These are phyloP conservation scores for Drosophila subpulchrella DNA, from an alignment of 1,140 invertebrate genomes.

Conservation along the genomic window DNA sequence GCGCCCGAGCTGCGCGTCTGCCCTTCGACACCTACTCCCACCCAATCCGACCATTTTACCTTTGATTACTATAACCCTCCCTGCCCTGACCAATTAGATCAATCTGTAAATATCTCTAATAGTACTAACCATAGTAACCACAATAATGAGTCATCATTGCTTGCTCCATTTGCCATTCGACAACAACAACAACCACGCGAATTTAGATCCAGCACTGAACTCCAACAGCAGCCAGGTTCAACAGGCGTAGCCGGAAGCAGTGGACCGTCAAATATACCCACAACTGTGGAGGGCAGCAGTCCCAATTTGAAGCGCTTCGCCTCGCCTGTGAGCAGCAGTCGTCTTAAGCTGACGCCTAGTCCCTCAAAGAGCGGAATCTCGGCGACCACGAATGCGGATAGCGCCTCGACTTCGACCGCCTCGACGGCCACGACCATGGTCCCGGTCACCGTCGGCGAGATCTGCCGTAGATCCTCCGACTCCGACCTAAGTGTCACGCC, in stretches of 20 bases:
- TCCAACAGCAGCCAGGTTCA: slow-evolving; percentile 48
- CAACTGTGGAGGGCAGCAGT: slow-evolving; percentile 53
- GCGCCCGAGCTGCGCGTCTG: slow-evolving; percentile 70
- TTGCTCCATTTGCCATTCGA: slow-evolving; percentile 79
- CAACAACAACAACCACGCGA: slow-evolving; percentile 53
- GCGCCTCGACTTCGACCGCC: slow-evolving; percentile 68
- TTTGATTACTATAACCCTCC: slow-evolving; percentile 36
- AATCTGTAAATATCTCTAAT: slow-evolving; percentile 78
- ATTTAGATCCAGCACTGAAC: slow-evolving; percentile 66
- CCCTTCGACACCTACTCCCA: slow-evolving; percentile 79
- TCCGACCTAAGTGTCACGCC: slow-evolving; percentile 96
- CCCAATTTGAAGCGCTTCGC: slow-evolving; percentile 56
- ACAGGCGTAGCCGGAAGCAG: slow-evolving; percentile 1
- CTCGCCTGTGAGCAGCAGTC: slow-evolving; percentile 61
- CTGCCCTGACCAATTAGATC: slow-evolving; percentile 54
- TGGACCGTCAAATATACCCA: slow-evolving; percentile 45
- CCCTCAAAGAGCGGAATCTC: slow-evolving; percentile 78
- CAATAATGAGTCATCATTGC: slow-evolving; percentile 82
- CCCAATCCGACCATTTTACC: slow-evolving; percentile 59
- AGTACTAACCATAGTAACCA: slow-evolving; percentile 82
- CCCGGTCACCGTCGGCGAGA: slow-evolving; percentile 79
- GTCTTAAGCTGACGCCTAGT: slow-evolving; percentile 72
- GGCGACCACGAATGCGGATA: slow-evolving; percentile 65
- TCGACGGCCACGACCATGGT: slow-evolving; percentile 77
- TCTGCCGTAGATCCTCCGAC: slow-evolving; percentile 94